Evolutionary conservation across 2,888 invertebrate species (phyloP).

Genomic region (Rambutsinella grinnellia): DNA sequence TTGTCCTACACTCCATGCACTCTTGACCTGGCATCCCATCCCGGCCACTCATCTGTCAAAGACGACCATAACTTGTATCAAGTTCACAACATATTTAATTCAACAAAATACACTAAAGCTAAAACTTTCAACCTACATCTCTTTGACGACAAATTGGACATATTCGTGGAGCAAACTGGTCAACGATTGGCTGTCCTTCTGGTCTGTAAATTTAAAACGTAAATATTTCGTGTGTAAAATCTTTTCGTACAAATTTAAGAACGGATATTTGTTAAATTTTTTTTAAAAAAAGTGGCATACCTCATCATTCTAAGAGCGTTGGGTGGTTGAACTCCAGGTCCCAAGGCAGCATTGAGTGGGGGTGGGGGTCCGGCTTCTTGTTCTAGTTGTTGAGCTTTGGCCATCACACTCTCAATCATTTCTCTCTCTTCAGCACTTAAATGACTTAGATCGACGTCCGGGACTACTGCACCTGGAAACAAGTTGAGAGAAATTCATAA

Average conservation of each 20-base stretch:
- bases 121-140: constrained; percentile 67
- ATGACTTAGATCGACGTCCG: constrained; percentile 74
- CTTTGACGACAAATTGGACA: constrained; percentile 67
- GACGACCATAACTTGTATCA: too few species aligned
- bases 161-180: constrained; percentile 56
- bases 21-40: constrained; percentile 67
- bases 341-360: constrained; percentile 53
- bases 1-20: constrained; percentile 67
- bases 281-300: constrained; percentile 38
- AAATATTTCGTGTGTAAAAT: not conserved
- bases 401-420: constrained; percentile 76
- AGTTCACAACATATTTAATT: not conserved
- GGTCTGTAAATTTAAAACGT: constrained; percentile 55
- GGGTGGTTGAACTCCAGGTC: constrained; percentile 51
- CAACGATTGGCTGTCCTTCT: constrained; percentile 62
- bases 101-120: too few species aligned
- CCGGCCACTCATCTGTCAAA: constrained; percentile 64
- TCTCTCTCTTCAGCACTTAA: constrained; percentile 75
- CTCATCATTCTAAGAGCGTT: constrained; percentile 64
- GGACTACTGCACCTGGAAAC: constrained; percentile 66
- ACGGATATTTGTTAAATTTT: constrained; percentile 2
- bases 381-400: constrained; percentile 73
- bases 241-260: not conserved
- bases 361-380: constrained; percentile 63
- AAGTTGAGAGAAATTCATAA: constrained; percentile 5